Base-by-base conservation (phyloP, 1,140 invertebrate species). In the Microplitis mediator region DNA sequence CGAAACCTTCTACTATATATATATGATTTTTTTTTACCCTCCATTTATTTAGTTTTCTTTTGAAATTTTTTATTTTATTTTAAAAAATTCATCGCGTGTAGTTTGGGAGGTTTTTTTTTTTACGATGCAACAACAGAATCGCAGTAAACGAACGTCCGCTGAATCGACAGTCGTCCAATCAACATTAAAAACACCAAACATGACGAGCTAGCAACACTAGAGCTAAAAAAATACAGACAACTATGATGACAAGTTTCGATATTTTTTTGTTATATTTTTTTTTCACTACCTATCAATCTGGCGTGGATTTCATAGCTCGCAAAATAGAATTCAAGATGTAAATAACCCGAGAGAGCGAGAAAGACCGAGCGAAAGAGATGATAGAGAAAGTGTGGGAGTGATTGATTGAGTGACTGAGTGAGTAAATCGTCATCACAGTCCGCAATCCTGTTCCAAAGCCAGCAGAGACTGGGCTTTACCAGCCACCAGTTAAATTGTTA, bases 81-180 rank as follows among this genome's bases (percentile, higher is more conserved):
- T 62, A 4, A 9, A 45, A 63, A 73, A 69, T 62, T 73, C 71
- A 34, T 61, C 6, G 14, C 65, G 39, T 64, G 58, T 69, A 34
- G n/a, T 35, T 64, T 35, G 31, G 32, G 50, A 45, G 34, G 39
- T 6, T 45, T 45, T 45, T 32, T 62, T 35, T 35, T 35, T 14
- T n/a, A 23, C 23, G 14, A 67, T 50, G 51, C 56, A 56, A 75
- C 70, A 75, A 71, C 71, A 85, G 79, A 84, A 84, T 84, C 76
- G 79, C 70, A 75, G 79, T 82, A 84, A 85, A 84, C 80, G 82
- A 85, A 82, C 81, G 78, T 76, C 76, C 76, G 81, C 81, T 84
- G 81, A 84, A 85, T 86, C 84, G 83, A 81, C 83, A 84, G 81
- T 85, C 77, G 81, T 85, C 82, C 84, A 86, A 85, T 86, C 81